phyloP scores from a whole-genome alignment of 2,888 invertebrate species.

The Gymnosoma rotundatum region DNA sequence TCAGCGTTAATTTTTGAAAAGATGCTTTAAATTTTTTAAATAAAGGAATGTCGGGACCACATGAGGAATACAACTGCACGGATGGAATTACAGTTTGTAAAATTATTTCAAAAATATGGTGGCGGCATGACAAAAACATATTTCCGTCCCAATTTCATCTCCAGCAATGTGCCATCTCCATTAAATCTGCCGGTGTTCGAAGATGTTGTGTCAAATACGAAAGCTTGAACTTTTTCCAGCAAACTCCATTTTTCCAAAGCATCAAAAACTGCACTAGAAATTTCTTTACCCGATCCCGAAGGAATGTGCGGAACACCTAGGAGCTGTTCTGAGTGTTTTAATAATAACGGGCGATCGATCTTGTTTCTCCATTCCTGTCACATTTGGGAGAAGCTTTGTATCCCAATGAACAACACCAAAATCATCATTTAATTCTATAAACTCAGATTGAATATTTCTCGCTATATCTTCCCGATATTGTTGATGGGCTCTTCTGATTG shows the following conservation, averaged over 20 bases:
- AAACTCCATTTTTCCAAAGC: constrained; percentile 17
- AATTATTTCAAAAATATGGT: not conserved
- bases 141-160: no score
- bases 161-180: not conserved
- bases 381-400: constrained; percentile 30
- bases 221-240: constrained; percentile 18
- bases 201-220: constrained; percentile 37
- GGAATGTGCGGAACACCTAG: not conserved
- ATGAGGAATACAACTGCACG: not conserved
- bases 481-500: constrained; percentile 10
- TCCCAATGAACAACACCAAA: constrained; percentile 31
- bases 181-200: constrained; percentile 26
- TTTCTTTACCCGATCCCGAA: constrained; percentile 12
- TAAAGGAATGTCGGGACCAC: no score
- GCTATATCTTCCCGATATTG: constrained; percentile 15
- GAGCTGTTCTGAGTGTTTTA: constrained; percentile 9
- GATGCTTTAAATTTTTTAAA: no score
- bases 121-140: no score
- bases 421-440: constrained; percentile 22
- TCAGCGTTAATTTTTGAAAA: no score
- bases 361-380: constrained; percentile 21
- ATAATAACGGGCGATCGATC: constrained; percentile 9
- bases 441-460: constrained; percentile 24
- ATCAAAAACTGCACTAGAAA: constrained; percentile 28
- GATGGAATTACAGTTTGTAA: constrained; percentile 8